Evolutionary conservation across 2,113 vertebrate genomes (phyloP).

Genomic region (Cryptoleucopteryx plumbea): DNA sequence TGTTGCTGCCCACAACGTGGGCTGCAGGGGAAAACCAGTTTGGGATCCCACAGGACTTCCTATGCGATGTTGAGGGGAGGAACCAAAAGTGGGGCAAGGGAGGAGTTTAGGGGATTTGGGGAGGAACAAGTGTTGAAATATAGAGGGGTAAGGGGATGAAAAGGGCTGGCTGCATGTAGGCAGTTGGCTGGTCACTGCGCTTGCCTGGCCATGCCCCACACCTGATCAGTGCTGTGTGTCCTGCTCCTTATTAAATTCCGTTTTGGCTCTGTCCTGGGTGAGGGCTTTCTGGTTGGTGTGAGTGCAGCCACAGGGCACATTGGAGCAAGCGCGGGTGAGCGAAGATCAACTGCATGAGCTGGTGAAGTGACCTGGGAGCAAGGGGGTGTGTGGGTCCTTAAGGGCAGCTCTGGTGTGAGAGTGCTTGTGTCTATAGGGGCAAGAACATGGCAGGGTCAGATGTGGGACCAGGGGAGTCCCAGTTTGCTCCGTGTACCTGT

Average conservation of each 20-base stretch:
- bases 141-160: background rate
- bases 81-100: background rate
- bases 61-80: background rate
- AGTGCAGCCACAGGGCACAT: fast-evolving
- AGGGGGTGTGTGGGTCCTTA: fast-evolving
- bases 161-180: fast-evolving
- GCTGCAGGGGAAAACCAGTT: background rate
- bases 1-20: background rate
- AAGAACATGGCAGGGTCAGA: background rate
- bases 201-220: background rate
- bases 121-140: background rate
- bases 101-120: background rate
- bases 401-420: background rate
- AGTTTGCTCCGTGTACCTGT: background rate
- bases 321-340: background rate
- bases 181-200: background rate
- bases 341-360: fast-evolving
- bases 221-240: fast-evolving
- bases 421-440: background rate
- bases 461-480: background rate
- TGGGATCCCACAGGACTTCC: background rate
- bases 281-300: background rate
- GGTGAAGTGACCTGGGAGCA: background rate
- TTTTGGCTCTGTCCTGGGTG: background rate
- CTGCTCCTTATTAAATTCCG: background rate